Conservation (phyloP, 1,140 invertebrate species). For the Ephestia elutella region DNA sequence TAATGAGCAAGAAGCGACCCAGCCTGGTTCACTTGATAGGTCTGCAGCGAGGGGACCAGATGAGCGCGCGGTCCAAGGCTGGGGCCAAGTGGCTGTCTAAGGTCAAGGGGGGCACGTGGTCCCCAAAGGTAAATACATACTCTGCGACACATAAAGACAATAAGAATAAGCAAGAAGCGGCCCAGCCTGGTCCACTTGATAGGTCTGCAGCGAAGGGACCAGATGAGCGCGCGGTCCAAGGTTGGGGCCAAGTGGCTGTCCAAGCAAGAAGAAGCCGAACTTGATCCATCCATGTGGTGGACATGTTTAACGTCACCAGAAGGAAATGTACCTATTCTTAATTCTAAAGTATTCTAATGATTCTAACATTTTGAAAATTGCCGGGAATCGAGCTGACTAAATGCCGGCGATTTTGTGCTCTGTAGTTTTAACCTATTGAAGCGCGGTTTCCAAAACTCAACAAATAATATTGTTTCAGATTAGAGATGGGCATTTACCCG, state of each 20-base stretch:
- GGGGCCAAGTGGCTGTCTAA: slow-evolving; percentile 90
- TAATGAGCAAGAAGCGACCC: slow-evolving; percentile 82
- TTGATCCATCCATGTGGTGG: no score
- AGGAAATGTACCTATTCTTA: no score
- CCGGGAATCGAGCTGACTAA: no score
- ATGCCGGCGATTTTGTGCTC: no score
- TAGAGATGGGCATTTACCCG: no score
- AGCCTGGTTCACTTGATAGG: slow-evolving; percentile 88
- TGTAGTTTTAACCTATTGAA: no score
- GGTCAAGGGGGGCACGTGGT: slow-evolving; percentile 86
- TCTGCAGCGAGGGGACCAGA: slow-evolving; percentile 78
- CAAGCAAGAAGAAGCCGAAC: no score
- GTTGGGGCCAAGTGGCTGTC: slow-evolving; percentile 89
- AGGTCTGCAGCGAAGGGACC: slow-evolving; percentile 79
- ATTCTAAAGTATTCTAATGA: no score
- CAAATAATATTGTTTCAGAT: no score
- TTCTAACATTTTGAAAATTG: no score
- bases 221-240: slow-evolving; percentile 85
- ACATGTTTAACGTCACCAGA: no score
- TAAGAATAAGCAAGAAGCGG: slow-evolving; percentile 81
- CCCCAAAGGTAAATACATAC: slow-evolving; percentile 77
- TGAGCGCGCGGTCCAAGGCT: slow-evolving; percentile 87
- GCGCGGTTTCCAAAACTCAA: no score
- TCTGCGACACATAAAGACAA: not conserved
- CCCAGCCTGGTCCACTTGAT: slow-evolving; percentile 88